A percentile compares a stretch with the other conserved stretches of the same genome.
phyloP scores from a whole-genome alignment of 1,140 invertebrate genomes.

The Brachionus calyciflorus region DNA sequence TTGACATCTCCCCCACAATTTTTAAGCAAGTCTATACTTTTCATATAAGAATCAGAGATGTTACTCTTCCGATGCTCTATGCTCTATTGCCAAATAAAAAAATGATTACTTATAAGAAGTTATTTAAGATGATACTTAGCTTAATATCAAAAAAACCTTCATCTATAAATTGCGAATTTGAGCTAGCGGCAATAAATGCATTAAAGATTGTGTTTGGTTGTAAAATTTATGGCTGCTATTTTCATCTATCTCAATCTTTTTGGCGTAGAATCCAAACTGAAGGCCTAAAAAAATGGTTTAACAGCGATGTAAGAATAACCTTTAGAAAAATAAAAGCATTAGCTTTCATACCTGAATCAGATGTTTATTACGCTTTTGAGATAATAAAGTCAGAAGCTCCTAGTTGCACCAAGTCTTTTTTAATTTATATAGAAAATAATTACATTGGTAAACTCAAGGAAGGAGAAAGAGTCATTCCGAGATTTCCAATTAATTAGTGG shows the following conservation, averaged over 20 bases:
- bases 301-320: background rate
- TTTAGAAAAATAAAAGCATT: background rate
- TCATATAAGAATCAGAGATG: background rate
- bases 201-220: background rate
- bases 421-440: background rate
- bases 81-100: background rate
- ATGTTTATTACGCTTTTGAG: background rate
- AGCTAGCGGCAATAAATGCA: background rate
- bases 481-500: background rate
- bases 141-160: background rate
- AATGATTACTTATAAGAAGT: background rate
- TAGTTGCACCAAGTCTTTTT: background rate
- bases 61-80: background rate
- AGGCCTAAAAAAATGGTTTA: background rate
- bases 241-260: background rate
- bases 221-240: constrained; percentile 1
- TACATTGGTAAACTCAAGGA: background rate
- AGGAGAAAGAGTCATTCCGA: background rate
- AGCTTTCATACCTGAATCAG: background rate
- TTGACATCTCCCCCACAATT: background rate
- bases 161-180: constrained; percentile 6
- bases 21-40: constrained; percentile 12
- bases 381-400: background rate
- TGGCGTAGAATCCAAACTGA: background rate
- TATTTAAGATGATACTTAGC: background rate